Evolutionary conservation across 2,797 vertebrate genomes (phyloP), one percentile per base, ranked within the genome.

Genomic region (Semotilus atromaculatus): DNA sequence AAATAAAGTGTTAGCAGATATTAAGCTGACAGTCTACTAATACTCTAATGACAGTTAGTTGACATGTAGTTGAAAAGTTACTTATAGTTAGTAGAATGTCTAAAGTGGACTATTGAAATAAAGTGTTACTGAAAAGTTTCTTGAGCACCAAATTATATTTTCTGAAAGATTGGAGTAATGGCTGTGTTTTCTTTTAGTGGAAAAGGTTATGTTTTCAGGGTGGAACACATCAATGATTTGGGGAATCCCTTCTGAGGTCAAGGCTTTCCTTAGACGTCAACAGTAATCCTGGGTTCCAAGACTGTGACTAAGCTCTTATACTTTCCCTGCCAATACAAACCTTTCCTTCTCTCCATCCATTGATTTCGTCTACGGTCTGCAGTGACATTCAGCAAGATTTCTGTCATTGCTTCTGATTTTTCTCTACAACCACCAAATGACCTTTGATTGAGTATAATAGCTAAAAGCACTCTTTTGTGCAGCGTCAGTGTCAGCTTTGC

Each of bases 401-500:
- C 79, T 71, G 66, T 83, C 84, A 76, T 82, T 84, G 79, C 87
- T 78, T 86, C 86, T 87, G 83, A 84, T 89, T 88, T 80, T 81
- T 85, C 87, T 82, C 80, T 82, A 86, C 82, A 77, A 86, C 64
- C 74, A 87, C 73, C 82, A 84, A 86, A 87, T 85, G 84, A 87
- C 87, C 86, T 88, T 90, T 90, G 79, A 84, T 86, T 88, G 83
- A 81, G 75, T 82, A 88, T 88, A 89, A 89, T 84, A 70, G 86
- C 53, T 85, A 82, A 87, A 86, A 87, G 81, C 79, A 82, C 79
- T 86, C 55, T 73, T 85, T 79, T 82, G 81, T 87, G 85, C 73
- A 26, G 74, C 55, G 45, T 86, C 73, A 62, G 51, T 87, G 77
- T 84, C 85, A 79, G 76, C 83, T 86, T 86, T 83, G 76, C 76